Percentiles rank a stretch among this genome's conserved stretches.
Conservation (phyloP, 2,888 invertebrate genomes). For the Listrodromus nycthemerus region DNA sequence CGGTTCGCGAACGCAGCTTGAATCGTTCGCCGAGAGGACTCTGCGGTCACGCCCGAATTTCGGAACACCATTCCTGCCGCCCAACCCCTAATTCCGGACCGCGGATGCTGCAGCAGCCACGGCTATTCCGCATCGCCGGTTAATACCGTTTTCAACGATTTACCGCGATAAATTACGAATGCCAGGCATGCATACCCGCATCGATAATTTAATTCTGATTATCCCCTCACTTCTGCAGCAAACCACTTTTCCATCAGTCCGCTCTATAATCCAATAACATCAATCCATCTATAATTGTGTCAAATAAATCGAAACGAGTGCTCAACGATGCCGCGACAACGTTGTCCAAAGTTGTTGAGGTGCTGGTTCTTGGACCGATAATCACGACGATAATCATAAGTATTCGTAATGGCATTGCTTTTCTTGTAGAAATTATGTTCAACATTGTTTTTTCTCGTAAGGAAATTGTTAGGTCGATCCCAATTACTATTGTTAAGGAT, state of each 20-base stretch:
- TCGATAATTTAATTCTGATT: conserved; percentile 48
- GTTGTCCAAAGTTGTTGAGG: too few relatives aligned
- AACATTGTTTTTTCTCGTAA: too few relatives aligned
- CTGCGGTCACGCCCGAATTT: conserved; percentile 57
- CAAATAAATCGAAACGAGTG: conserved; percentile 4
- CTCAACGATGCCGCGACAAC: too few relatives aligned
- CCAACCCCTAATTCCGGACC: conserved; percentile 17
- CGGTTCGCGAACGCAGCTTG: conserved; percentile 41
- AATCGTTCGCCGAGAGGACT: conserved; percentile 24
- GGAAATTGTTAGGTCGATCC: too few relatives aligned
- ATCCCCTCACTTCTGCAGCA: conserved; percentile 17
- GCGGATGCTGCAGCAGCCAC: conserved; percentile 10
- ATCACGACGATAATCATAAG: too few relatives aligned
- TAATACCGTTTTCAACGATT: conserved; percentile 58
- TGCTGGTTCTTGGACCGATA: too few relatives aligned
- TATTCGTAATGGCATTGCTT: too few relatives aligned
- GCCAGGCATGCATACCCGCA: conserved; percentile 16
- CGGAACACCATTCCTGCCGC: conserved; percentile 1
- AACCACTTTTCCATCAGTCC: conserved; percentile 3
- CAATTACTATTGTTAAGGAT: too few relatives aligned
- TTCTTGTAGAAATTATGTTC: too few relatives aligned
- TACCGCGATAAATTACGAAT: conserved; percentile 62
- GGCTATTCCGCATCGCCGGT: conserved; percentile 39
- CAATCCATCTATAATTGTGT: conserved; percentile 11
- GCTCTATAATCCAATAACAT: neutral